A percentile compares a stretch with the other conserved stretches of the same genome.
These are phyloP conservation scores for Aphidius colemani DNA, from an alignment of 2,888 invertebrate genomes.

Conservation along the genomic window DNA sequence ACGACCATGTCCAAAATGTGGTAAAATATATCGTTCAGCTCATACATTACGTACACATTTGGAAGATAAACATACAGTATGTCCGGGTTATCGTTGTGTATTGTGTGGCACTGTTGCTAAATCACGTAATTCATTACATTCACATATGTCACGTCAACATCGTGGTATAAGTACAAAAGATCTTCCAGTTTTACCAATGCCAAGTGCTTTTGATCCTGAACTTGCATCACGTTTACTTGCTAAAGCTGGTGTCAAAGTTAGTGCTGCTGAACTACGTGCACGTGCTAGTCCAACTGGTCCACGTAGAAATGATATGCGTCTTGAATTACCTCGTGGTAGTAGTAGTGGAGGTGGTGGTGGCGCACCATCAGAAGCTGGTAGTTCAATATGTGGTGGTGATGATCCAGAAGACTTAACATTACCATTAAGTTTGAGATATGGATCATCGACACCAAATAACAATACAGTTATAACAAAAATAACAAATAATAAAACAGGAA, in stretches of 20 bases:
- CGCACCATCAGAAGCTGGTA: conserved; percentile 71
- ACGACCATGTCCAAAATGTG: conserved; percentile 89
- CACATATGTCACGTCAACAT: conserved; percentile 93
- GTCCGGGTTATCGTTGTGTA: conserved; percentile 90
- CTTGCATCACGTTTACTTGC: conserved; percentile 79
- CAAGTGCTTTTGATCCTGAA: conserved; percentile 88
- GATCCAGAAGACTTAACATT: conserved; percentile 84
- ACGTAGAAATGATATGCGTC: conserved; percentile 74
- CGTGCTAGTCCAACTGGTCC: conserved; percentile 87
- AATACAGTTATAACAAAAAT: conserved; percentile 59
- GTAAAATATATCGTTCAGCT: conserved; percentile 89
- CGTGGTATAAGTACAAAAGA: conserved; percentile 93
- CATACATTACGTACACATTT: conserved; percentile 89
- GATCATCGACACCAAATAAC: conserved; percentile 69
- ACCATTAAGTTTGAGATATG: conserved; percentile 65
- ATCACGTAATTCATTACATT: conserved; percentile 88
- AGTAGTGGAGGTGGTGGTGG: conserved; percentile 56
- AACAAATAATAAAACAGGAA: conserved; percentile 47
- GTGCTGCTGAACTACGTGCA: conserved; percentile 80
- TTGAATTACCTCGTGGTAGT: conserved; percentile 70
- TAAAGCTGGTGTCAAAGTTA: conserved; percentile 87
- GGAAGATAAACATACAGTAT: conserved; percentile 92
- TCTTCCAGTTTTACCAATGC: conserved; percentile 90
- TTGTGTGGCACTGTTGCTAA: conserved; percentile 92
- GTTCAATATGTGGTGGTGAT: conserved; percentile 77